A percentile compares a stretch with the other conserved stretches of the same genome.
phyloP scores from a whole-genome alignment of 2,113 vertebrate genomes.

The Tragelaphus buxtoni region DNA sequence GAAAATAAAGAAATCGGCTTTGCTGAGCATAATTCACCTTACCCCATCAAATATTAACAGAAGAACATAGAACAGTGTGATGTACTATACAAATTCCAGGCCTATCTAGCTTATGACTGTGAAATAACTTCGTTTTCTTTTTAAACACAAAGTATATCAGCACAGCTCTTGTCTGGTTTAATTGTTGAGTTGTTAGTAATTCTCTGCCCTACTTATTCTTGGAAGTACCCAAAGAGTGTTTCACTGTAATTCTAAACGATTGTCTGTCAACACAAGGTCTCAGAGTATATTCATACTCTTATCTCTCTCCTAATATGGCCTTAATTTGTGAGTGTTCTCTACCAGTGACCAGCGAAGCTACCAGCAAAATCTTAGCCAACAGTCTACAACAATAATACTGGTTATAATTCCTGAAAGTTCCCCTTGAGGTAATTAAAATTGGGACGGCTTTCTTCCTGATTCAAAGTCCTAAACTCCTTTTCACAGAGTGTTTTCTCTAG shows the following conservation, averaged over 20 bases:
- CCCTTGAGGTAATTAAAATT: background rate
- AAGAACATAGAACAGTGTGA: background rate
- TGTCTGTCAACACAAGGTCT: background rate
- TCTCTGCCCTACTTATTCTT: background rate
- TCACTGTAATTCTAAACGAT: background rate
- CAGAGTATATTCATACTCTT: accelerated
- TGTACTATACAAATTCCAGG: background rate
- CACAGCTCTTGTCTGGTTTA: background rate
- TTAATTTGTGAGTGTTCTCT: background rate
- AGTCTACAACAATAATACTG: accelerated
- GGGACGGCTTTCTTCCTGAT: background rate
- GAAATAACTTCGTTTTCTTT: background rate
- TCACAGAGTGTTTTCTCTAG: background rate
- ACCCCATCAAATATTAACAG: background rate
- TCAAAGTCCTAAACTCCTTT: background rate
- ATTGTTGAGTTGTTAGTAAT: background rate
- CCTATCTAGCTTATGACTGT: background rate
- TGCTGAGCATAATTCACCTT: background rate
- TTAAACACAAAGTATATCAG: background rate
- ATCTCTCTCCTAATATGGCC: background rate
- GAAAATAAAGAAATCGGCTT: background rate
- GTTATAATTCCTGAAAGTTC: background rate
- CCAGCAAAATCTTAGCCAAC: accelerated
- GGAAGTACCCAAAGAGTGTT: background rate
- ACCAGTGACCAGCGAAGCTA: accelerated